A percentile compares a stretch with the other conserved stretches of the same genome.
These are phyloP conservation scores for Balaeniceps rex DNA, from an alignment of 2,113 vertebrate species.

Conservation along the genomic window DNA sequence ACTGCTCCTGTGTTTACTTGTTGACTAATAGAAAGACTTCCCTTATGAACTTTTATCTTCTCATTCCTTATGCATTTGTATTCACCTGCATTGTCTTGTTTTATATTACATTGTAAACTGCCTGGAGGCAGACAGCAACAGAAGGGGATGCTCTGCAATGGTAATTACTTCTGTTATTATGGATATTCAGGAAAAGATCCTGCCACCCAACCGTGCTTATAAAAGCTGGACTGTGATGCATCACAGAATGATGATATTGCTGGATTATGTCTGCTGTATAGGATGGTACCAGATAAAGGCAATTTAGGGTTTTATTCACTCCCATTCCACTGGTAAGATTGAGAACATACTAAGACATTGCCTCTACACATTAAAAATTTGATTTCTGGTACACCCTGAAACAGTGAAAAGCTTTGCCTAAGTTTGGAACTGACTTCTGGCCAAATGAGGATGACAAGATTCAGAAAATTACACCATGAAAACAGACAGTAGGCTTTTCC, in stretches of 20 bases:
- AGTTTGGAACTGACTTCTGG: background rate
- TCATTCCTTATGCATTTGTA: background rate
- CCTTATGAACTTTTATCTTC: background rate
- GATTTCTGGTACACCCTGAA: background rate
- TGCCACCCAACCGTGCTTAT: background rate
- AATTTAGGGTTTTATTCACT: background rate
- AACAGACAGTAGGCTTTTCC: background rate
- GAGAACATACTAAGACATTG: background rate
- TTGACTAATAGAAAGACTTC: background rate
- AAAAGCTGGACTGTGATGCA: background rate
- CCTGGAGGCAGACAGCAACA: background rate
- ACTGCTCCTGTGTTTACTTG: background rate
- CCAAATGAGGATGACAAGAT: background rate
- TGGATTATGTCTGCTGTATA: background rate
- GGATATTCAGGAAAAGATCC: constrained; percentile 1
- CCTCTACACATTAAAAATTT: background rate
- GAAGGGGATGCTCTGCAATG: background rate
- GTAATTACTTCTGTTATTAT: constrained; percentile 22
- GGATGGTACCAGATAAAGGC: background rate
- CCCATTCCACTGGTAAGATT: background rate
- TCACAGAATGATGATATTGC: background rate
- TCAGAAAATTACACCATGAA: background rate
- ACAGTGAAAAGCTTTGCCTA: background rate
- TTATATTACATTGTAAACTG: background rate
- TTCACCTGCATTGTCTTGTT: background rate